A percentile compares a stretch with the other conserved stretches of the same genome.
phyloP scores from a whole-genome alignment of 2,113 vertebrate genomes.

The Donacobius atricapilla region DNA sequence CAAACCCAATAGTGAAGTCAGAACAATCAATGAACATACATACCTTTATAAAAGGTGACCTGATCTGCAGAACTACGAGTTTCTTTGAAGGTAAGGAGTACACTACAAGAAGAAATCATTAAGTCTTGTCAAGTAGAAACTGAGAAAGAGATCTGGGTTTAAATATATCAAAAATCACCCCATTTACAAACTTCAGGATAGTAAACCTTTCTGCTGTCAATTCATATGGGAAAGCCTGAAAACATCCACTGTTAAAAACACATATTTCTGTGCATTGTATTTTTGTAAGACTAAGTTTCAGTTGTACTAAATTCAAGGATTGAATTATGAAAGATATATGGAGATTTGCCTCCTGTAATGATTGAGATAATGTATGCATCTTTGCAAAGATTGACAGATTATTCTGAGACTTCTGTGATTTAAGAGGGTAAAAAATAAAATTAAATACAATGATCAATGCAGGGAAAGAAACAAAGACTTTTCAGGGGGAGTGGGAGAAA shows the following conservation, averaged over 20 bases:
- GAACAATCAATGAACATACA: background rate
- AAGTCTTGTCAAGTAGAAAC: background rate
- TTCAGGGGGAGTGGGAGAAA: background rate
- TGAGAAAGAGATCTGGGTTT: background rate
- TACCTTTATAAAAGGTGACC: constrained; percentile 92
- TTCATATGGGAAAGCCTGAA: background rate
- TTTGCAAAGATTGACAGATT: background rate
- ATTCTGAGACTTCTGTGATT: background rate
- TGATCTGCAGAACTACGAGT: constrained; percentile 89
- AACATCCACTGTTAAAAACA: background rate
- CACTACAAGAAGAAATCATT: constrained; percentile 73
- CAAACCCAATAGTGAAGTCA: background rate
- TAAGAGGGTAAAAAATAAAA: background rate
- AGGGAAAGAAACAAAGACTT: background rate
- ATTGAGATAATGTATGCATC: background rate
- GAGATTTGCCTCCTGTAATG: background rate
- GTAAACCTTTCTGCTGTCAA: background rate
- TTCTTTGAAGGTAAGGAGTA: constrained; percentile 82
- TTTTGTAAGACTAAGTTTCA: background rate
- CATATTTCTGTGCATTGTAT: background rate
- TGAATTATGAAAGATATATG: background rate
- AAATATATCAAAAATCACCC: background rate
- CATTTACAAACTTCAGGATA: background rate
- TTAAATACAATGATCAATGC: background rate
- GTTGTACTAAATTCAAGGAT: background rate